Evolutionary conservation across 2,113 vertebrate species (phyloP).

Genomic region (Motacilla alba): DNA sequence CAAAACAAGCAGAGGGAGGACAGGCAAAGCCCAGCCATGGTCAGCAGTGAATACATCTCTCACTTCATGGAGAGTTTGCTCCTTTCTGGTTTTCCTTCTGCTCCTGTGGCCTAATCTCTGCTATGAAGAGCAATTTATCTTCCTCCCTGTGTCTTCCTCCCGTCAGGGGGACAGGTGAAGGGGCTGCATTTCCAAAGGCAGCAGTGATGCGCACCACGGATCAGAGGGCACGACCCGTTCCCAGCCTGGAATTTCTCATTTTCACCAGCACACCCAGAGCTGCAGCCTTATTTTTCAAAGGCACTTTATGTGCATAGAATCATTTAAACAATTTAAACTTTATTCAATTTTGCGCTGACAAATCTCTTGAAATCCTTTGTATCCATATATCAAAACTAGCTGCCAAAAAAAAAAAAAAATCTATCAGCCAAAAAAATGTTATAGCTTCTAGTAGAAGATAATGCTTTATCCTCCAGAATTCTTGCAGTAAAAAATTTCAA

Average conservation of each 20-base stretch:
- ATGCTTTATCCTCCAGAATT: not conserved
- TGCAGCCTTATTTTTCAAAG: conserved; percentile 33
- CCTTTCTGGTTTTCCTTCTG: not conserved
- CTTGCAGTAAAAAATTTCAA: not conserved
- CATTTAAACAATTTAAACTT: not conserved
- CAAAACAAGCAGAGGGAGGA: not conserved
- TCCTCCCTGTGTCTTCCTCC: conserved; percentile 31
- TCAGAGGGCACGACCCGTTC: conserved; percentile 24
- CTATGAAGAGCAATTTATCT: conserved; percentile 64
- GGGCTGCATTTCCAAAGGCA: conserved; percentile 48
- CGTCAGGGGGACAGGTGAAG: conserved; percentile 52
- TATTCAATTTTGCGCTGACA: not conserved
- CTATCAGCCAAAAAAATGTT: not conserved
- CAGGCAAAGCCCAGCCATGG: not conserved
- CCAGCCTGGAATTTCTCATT: conserved; percentile 49
- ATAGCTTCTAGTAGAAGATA: not conserved
- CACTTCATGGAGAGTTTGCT: not conserved
- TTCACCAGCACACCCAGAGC: not conserved
- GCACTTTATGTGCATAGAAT: not conserved
- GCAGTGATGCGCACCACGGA: conserved; percentile 44
- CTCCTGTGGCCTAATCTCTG: conserved; percentile 15
- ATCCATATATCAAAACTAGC: not conserved
- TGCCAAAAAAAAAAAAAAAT: not conserved
- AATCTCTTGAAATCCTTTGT: not conserved
- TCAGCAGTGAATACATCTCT: not conserved